Base-by-base conservation (phyloP, 2,888 invertebrate species). In the Drosophila parthenogenetica region DNA sequence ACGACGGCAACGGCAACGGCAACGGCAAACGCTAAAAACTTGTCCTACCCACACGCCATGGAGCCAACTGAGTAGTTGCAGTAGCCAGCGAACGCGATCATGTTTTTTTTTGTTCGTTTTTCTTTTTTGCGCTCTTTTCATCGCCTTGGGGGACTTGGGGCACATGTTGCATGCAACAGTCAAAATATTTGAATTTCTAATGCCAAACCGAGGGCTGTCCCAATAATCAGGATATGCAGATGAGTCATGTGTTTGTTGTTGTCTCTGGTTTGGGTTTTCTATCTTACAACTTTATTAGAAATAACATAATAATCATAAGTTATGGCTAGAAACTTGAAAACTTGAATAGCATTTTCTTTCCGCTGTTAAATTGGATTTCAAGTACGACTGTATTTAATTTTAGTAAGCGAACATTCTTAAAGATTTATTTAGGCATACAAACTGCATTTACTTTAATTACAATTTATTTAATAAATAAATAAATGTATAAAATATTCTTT, bases 161-260 rank as follows among this genome's bases (percentile, higher is more conserved):
- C 49, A 68, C 75, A 69, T 50, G 78, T 73, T 81, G 84, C 87
- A 88, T 82, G 76, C 69, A 50, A 66, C 77, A 85, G 85, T 89
- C 90, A 89, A 89, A 90, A 90, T 86, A 89, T 89, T 90, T 89
- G 77, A 89, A 90, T 90, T 89, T 90, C 81, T 74, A 87, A 87
- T 90, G 79, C 79, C 53, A 66, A 57, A 50, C 77, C 83, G 81
- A 83, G 89, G 83, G 83, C 72, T 65, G 78, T 55, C 68, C 60
- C 64, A 81, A 45, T 69, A 35, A 55, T 55, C 54, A 68, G 40
- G 66, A 59, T 65, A 64, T 74, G 55, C 37, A 37, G 68, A 73
- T 78, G 75, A 84, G 50, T 81, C 81, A 84, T 87, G 69, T 62
- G 42, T n/a, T 37, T 42, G 35, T 40, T 51, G 51, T 22, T 16